These are phyloP conservation scores for Agrochola lota DNA, from an alignment of 2,888 invertebrate genomes.

Conservation along the genomic window DNA sequence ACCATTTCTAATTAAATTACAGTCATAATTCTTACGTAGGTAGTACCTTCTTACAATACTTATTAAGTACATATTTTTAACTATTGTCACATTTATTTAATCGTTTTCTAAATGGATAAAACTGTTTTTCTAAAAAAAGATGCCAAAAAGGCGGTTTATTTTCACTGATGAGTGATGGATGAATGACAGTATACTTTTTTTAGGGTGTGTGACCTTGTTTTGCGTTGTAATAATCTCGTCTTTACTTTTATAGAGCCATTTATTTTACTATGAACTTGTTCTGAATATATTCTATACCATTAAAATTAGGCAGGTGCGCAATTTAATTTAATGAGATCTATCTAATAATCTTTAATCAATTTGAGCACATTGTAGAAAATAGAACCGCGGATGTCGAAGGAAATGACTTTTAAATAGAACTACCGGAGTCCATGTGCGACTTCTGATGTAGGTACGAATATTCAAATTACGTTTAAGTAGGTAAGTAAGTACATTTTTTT, in stretches of 20 bases:
- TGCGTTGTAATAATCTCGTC: not conserved
- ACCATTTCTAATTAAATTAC: slow-evolving; percentile 19
- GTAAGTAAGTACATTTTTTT: not conserved
- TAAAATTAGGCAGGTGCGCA: not conserved
- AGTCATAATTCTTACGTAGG: not conserved
- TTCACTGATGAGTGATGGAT: not conserved
- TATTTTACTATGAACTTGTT: not conserved
- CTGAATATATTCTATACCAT: not conserved
- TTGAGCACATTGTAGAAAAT: slow-evolving; percentile 23
- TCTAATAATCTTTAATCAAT: not conserved
- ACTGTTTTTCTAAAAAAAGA: not conserved
- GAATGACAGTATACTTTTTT: slow-evolving; percentile 28
- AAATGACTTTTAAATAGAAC: slow-evolving; percentile 44
- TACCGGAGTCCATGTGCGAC: slow-evolving; percentile 13
- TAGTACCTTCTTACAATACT: not conserved
- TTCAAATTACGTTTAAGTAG: not conserved
- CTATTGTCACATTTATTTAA: not conserved
- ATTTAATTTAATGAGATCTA: not conserved
- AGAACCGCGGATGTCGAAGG: slow-evolving; percentile 41
- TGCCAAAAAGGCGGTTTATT: slow-evolving; percentile 23
- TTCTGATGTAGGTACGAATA: slow-evolving; percentile 7
- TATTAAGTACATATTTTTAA: not conserved
- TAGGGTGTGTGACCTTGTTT: slow-evolving; percentile 52
- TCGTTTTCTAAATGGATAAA: not conserved
- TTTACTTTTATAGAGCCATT: not conserved